These are phyloP conservation scores for Amniataba percoides DNA, from an alignment of 2,797 vertebrate species.

Conservation along the genomic window DNA sequence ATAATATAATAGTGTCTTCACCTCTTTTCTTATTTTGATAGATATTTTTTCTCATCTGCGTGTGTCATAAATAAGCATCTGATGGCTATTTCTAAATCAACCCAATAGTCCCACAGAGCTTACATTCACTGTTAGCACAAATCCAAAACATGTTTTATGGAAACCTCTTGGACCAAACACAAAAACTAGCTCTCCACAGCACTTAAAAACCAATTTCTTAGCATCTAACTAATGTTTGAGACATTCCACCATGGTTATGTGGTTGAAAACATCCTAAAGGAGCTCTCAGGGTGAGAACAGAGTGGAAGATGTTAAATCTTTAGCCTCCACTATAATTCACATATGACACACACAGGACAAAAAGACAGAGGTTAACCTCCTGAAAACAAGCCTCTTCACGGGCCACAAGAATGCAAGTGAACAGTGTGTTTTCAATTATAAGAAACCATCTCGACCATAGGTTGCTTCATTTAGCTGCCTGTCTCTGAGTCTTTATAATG, in stretches of 20 bases:
- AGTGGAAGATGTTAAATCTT: slow-evolving; percentile 57
- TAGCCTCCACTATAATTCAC: slow-evolving; percentile 55
- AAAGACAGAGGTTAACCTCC: slow-evolving; percentile 65
- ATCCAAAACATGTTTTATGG: slow-evolving; percentile 60
- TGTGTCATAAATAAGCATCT: slow-evolving; percentile 39
- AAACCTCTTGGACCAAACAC: slow-evolving; percentile 45
- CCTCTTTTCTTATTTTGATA: neutral
- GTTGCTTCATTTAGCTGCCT: slow-evolving; percentile 72
- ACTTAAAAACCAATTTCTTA: slow-evolving; percentile 48
- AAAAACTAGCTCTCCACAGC: slow-evolving; percentile 32
- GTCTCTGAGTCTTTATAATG: slow-evolving; percentile 47
- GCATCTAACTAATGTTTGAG: slow-evolving; percentile 54
- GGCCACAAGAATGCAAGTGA: slow-evolving; percentile 71
- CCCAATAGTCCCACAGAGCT: slow-evolving; percentile 17
- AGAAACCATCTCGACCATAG: slow-evolving; percentile 63
- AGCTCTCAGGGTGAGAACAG: slow-evolving; percentile 60
- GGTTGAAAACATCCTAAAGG: slow-evolving; percentile 56
- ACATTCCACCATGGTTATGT: slow-evolving; percentile 52
- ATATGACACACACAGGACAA: slow-evolving; percentile 58
- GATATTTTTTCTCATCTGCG: neutral
- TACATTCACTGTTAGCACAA: slow-evolving; percentile 40
- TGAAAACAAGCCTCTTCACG: slow-evolving; percentile 62
- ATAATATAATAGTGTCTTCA: slow-evolving; percentile 6
- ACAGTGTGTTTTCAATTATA: slow-evolving; percentile 78
- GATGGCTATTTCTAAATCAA: slow-evolving; percentile 43